phyloP scores from a whole-genome alignment of 2,888 invertebrate species.

The Saturnia japonica region DNA sequence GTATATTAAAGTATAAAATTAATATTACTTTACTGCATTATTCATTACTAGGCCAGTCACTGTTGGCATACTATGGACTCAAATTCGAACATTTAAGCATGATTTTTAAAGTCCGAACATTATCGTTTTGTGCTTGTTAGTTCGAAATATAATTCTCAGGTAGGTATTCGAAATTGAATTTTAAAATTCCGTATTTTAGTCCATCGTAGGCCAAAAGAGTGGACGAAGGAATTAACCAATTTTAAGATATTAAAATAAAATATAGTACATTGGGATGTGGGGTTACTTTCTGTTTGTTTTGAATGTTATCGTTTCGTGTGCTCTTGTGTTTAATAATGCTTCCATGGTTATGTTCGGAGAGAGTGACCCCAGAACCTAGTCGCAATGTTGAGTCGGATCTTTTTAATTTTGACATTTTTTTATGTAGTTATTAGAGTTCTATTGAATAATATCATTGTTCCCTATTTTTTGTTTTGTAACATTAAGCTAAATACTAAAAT shows the following conservation, averaged over 20 bases:
- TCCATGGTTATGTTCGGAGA: conserved; percentile 58
- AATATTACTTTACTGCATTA: not conserved
- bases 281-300: conserved; percentile 68
- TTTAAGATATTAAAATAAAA: conserved; percentile 66
- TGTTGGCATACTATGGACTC: not conserved
- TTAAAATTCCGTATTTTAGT: not conserved
- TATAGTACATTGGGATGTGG: conserved; percentile 75
- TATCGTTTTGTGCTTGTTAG: not conserved
- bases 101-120: not conserved
- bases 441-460: not conserved
- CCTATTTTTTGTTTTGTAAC: not conserved
- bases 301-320: conserved; percentile 50
- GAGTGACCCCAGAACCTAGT: conserved; percentile 77
- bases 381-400: conserved; percentile 66
- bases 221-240: conserved; percentile 75
- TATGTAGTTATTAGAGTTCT: conserved; percentile 34
- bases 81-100: not conserved
- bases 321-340: conserved; percentile 52
- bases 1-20: not conserved
- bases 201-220: conserved; percentile 29
- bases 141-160: not conserved
- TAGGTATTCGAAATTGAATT: not conserved
- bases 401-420: conserved; percentile 51
- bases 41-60: conserved; percentile 12
- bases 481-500: not conserved